phyloP scores from a whole-genome alignment of 2,113 vertebrate genomes.

The Epinephelus cyanopodus region DNA sequence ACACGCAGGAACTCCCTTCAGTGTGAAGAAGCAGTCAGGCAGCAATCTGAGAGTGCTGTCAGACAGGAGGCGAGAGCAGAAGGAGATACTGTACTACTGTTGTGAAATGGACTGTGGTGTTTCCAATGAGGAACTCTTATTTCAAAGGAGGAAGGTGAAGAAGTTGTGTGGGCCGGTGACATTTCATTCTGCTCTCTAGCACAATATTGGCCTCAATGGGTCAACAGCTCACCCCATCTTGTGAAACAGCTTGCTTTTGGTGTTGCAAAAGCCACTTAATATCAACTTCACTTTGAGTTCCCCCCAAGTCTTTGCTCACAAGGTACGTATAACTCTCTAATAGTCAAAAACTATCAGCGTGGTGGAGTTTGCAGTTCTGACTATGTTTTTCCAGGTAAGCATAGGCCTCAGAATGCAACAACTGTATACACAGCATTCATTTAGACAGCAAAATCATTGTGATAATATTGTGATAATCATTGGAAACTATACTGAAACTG shows the following conservation, averaged over 20 bases:
- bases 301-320: background rate
- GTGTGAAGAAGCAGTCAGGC: conserved; percentile 31
- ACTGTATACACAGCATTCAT: background rate
- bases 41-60: conserved; percentile 29
- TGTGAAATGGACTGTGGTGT: conserved; percentile 58
- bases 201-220: conserved; percentile 15
- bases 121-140: conserved; percentile 64
- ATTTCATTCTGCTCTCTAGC: conserved; percentile 44
- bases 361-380: background rate
- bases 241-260: conserved; percentile 32
- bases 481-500: too few species aligned
- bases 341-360: background rate
- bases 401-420: background rate
- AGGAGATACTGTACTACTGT: conserved; percentile 35
- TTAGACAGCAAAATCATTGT: background rate
- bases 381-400: conserved; percentile 6
- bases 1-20: conserved; percentile 21
- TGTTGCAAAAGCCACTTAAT: background rate
- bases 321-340: background rate
- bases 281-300: background rate
- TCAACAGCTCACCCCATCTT: conserved; percentile 18
- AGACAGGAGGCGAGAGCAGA: conserved; percentile 40
- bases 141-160: conserved; percentile 56
- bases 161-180: conserved; percentile 43
- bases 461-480: background rate